These are phyloP conservation scores for Altica lythri DNA, from an alignment of 2,888 invertebrate species.

Conservation along the genomic window DNA sequence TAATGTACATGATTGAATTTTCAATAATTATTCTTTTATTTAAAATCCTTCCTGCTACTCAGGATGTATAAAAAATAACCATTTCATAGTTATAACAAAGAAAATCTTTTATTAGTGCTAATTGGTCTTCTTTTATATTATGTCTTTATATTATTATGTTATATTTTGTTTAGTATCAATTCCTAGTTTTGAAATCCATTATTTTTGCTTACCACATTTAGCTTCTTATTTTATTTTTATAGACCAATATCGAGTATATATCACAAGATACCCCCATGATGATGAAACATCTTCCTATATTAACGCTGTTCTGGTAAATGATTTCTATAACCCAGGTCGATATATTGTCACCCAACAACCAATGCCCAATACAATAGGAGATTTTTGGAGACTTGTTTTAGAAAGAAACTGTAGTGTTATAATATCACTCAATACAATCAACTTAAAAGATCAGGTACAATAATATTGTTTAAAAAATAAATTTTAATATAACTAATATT, in stretches of 20 bases:
- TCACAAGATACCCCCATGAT: slow-evolving; percentile 50
- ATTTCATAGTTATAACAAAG: too few species aligned
- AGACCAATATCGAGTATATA: slow-evolving; percentile 47
- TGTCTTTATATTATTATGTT: too few species aligned
- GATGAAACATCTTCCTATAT: slow-evolving; percentile 57
- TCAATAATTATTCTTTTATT: too few species aligned
- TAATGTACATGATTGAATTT: too few species aligned
- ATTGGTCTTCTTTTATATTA: too few species aligned
- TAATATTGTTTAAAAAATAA: too few species aligned
- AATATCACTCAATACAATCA: slow-evolving; percentile 54
- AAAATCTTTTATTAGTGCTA: too few species aligned
- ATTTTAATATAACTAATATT: too few species aligned
- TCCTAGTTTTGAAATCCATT: too few species aligned
- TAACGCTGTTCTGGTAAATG: slow-evolving; percentile 57
- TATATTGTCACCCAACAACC: slow-evolving; percentile 59
- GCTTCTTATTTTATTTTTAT: slow-evolving; percentile 15
- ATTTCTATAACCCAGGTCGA: slow-evolving; percentile 49
- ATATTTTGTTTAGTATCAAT: too few species aligned
- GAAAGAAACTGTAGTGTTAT: slow-evolving; percentile 54
- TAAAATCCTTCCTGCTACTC: too few species aligned
- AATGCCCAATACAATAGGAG: slow-evolving; percentile 54
- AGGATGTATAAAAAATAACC: too few species aligned
- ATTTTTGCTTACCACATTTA: slow-evolving; percentile 7
- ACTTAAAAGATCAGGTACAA: slow-evolving; percentile 50
- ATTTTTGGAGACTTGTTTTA: slow-evolving; percentile 58